phyloP scores from a whole-genome alignment of 2,797 vertebrate species.

The Menidia menidia region DNA sequence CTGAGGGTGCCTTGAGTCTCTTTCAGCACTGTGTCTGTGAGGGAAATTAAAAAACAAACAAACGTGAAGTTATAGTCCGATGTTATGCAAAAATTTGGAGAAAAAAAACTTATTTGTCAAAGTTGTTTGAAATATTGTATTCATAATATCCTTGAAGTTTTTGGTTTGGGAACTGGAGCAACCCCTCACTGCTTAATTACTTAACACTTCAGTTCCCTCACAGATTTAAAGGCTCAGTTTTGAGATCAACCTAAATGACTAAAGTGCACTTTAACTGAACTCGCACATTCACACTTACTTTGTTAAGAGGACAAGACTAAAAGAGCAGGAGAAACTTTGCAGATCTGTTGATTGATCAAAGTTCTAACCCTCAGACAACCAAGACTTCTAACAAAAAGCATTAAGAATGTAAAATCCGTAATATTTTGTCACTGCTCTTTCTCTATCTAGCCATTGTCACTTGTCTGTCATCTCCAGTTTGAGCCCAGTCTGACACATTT shows the following conservation, averaged over 20 bases:
- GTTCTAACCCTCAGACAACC: background rate
- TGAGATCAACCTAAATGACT: background rate
- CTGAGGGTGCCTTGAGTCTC: too few relatives aligned
- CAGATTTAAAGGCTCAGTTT: background rate
- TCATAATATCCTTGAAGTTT: background rate
- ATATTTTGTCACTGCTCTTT: background rate
- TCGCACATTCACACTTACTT: background rate
- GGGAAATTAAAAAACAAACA: too few relatives aligned
- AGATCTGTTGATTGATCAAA: background rate
- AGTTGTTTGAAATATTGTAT: too few relatives aligned
- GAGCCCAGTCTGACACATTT: background rate
- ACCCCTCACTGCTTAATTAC: background rate
- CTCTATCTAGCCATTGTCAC: background rate
- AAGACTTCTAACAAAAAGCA: background rate
- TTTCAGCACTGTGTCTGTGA: too few relatives aligned
- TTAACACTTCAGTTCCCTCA: background rate
- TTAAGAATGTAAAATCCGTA: background rate
- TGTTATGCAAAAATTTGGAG: too few relatives aligned
- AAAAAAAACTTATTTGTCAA: too few relatives aligned
- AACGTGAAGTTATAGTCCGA: too few relatives aligned
- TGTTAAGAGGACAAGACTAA: background rate
- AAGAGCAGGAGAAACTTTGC: background rate
- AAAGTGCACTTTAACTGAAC: background rate
- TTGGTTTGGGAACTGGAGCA: background rate
- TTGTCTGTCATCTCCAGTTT: background rate